These are phyloP conservation scores for Psittacara wagleri DNA, from an alignment of 2,113 vertebrate genomes.

Conservation along the genomic window DNA sequence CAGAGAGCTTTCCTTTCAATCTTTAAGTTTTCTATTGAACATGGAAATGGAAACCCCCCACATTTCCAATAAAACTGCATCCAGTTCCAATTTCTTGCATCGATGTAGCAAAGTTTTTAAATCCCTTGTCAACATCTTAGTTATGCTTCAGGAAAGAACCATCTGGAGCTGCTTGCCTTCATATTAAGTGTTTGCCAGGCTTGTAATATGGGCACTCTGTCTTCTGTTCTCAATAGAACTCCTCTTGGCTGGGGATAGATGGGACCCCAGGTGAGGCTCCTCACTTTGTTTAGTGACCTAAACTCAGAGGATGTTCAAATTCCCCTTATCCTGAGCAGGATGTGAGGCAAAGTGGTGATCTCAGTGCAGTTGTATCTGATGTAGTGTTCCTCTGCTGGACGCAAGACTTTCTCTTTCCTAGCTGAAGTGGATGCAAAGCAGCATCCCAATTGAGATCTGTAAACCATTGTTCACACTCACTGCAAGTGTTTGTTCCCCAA, in stretches of 20 bases:
- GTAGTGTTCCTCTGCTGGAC: background rate
- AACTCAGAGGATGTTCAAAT: background rate
- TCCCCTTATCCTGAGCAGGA: background rate
- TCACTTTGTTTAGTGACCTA: background rate
- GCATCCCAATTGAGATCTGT: background rate
- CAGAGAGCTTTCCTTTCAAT: constrained; percentile 16
- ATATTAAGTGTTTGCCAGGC: background rate
- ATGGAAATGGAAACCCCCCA: background rate
- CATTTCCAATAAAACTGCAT: constrained; percentile 36
- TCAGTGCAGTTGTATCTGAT: background rate
- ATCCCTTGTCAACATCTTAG: constrained; percentile 55
- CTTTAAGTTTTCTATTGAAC: constrained; percentile 37
- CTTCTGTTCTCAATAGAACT: background rate
- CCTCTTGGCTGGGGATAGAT: background rate
- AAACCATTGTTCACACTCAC: accelerated
- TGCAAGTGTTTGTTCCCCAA: background rate
- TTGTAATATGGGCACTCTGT: background rate
- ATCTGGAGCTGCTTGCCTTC: constrained; percentile 13
- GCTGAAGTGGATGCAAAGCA: background rate
- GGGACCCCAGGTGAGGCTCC: background rate
- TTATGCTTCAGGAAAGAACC: constrained; percentile 37
- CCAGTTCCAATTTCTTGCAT: constrained; percentile 45
- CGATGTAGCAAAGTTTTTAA: constrained; percentile 38
- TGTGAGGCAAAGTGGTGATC: background rate
- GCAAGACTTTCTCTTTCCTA: background rate